These are phyloP conservation scores for Esperia sulphurella DNA, from an alignment of 2,888 invertebrate genomes.

Conservation along the genomic window DNA sequence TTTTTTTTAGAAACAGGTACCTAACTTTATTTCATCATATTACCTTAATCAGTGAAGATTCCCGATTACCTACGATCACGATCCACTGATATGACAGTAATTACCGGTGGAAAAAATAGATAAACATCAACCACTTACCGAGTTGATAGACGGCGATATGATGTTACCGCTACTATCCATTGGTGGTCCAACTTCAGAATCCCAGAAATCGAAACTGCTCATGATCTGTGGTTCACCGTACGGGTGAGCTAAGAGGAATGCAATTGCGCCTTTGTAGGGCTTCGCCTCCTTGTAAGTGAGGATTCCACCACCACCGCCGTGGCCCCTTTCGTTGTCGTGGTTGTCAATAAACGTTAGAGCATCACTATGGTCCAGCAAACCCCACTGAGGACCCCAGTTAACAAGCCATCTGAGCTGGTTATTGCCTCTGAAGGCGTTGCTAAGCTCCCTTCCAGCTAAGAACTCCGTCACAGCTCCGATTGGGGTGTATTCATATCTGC, in stretches of 20 bases:
- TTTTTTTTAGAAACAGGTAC: too few species aligned
- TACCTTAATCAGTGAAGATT: neutral
- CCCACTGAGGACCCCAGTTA: conserved; percentile 83
- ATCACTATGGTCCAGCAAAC: conserved; percentile 69
- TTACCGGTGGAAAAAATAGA: neutral
- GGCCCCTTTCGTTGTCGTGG: conserved; percentile 89
- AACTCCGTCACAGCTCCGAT: conserved; percentile 84
- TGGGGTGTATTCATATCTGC: conserved; percentile 73
- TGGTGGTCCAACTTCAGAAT: conserved; percentile 84
- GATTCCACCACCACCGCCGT: conserved; percentile 75
- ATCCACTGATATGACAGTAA: neutral
- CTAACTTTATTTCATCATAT: neutral
- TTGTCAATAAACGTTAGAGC: conserved; percentile 89
- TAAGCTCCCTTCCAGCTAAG: conserved; percentile 68
- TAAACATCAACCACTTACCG: conserved; percentile 40
- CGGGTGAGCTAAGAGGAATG: conserved; percentile 91
- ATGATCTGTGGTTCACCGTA: conserved; percentile 90
- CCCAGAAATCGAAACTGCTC: conserved; percentile 88
- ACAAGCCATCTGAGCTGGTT: conserved; percentile 81
- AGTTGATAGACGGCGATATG: conserved; percentile 81
- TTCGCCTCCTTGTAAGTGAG: conserved; percentile 82
- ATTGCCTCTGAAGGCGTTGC: conserved; percentile 52
- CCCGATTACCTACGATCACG: too few species aligned
- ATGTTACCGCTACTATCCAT: conserved; percentile 80
- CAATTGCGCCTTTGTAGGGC: conserved; percentile 87